A percentile compares a stretch with the other conserved stretches of the same genome.
Evolutionary conservation across 2,113 vertebrate species (phyloP).

Genomic region (Elanus axillaris): DNA sequence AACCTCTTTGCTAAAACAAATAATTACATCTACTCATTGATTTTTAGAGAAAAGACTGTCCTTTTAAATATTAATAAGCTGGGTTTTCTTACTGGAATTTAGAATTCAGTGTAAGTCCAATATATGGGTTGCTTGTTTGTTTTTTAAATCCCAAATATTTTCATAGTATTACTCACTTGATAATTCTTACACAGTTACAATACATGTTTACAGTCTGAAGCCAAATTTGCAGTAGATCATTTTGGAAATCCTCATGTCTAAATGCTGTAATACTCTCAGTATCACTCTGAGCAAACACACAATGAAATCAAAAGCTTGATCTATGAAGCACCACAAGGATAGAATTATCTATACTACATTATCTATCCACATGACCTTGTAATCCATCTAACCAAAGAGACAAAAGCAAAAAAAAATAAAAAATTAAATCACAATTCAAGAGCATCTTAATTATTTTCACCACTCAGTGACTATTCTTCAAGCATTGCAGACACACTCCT

Average conservation of each 20-base stretch:
- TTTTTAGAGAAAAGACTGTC: neutral
- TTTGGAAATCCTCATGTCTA: neutral
- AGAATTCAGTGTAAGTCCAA: neutral
- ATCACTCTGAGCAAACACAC: neutral
- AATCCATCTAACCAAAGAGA: neutral
- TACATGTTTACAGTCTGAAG: neutral
- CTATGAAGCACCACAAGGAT: neutral
- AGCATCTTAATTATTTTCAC: conserved; percentile 11
- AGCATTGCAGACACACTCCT: neutral
- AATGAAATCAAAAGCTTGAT: neutral
- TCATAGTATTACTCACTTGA: neutral
- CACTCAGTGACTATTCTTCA: neutral
- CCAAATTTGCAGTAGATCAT: neutral
- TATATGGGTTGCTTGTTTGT: neutral
- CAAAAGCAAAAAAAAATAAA: neutral
- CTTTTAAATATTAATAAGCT: neutral
- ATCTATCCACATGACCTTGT: neutral
- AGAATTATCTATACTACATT: neutral
- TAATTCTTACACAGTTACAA: neutral
- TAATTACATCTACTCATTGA: neutral
- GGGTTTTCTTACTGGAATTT: neutral
- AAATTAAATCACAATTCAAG: neutral
- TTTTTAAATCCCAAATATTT: neutral
- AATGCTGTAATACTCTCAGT: neutral
- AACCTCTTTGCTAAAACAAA: neutral